Conservation (phyloP, 2,113 vertebrate genomes). For the Petromus typicus region DNA sequence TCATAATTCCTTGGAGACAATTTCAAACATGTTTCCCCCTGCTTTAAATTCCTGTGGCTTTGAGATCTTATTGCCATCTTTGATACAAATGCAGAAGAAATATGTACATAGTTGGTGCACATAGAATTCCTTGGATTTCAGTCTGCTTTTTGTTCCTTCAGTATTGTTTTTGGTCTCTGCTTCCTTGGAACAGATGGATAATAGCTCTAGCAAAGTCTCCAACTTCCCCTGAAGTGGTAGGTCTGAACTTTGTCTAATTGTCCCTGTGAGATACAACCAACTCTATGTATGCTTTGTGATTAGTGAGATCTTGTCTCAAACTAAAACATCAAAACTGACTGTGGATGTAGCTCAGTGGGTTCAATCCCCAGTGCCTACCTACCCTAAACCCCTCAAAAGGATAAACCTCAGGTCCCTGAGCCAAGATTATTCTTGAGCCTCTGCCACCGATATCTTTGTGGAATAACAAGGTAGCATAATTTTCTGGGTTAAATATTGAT, state of each 20-base stretch:
- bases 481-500: background rate
- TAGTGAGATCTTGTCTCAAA: background rate
- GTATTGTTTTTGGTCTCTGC: background rate
- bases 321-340: background rate
- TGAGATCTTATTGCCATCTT: background rate
- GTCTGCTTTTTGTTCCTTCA: background rate
- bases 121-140: background rate
- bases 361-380: background rate
- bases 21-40: background rate
- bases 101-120: background rate
- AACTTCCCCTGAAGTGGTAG: background rate
- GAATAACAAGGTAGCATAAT: rapidly evolving
- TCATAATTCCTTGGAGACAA: background rate
- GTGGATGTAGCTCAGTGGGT: background rate
- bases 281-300: background rate
- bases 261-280: background rate
- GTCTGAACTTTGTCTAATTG: background rate
- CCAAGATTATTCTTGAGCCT: background rate
- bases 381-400: background rate
- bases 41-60: background rate
- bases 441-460: background rate
- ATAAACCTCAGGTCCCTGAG: background rate
- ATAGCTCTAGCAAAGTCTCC: background rate
- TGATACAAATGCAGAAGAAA: background rate
- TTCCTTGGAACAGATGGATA: background rate